Conservation (phyloP, 2,797 vertebrate species). For the Sebastes trivittatus region DNA sequence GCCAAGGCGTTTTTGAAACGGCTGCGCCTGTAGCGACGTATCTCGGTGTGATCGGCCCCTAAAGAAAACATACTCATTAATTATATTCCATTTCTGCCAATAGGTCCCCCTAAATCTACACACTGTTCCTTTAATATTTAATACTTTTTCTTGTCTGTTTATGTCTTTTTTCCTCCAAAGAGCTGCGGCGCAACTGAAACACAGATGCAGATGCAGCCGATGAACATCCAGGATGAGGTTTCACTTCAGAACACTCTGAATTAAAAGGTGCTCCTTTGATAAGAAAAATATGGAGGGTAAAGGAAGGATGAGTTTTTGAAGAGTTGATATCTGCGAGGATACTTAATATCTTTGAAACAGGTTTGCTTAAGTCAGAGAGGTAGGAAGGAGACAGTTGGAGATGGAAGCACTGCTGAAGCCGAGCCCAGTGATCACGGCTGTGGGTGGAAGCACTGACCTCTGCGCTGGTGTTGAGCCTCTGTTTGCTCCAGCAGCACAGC, state of each 20-base stretch:
- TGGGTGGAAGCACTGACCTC: constrained; percentile 82
- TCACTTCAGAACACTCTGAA: not conserved
- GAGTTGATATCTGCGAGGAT: not conserved
- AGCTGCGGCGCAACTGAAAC: not conserved
- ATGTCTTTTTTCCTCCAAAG: not conserved
- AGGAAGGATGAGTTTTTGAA: not conserved
- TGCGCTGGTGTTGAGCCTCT: constrained; percentile 90
- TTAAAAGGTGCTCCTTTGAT: not conserved
- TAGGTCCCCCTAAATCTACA: not conserved
- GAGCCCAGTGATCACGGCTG: constrained; percentile 84
- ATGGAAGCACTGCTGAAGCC: not conserved
- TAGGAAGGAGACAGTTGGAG: not conserved
- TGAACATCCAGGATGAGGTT: not conserved
- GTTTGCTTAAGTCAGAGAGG: not conserved
- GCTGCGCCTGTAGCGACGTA: too few relatives aligned
- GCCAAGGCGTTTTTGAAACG: too few relatives aligned
- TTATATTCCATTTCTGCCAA: too few relatives aligned
- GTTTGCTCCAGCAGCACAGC: constrained; percentile 89
- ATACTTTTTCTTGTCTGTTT: not conserved
- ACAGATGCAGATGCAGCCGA: not conserved
- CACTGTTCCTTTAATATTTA: not conserved
- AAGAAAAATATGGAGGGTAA: not conserved
- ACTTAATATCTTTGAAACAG: not conserved
- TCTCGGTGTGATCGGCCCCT: too few relatives aligned
- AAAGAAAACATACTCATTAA: too few relatives aligned